Evolutionary conservation across 2,113 vertebrate species (phyloP).

Genomic region (Naja naja): DNA sequence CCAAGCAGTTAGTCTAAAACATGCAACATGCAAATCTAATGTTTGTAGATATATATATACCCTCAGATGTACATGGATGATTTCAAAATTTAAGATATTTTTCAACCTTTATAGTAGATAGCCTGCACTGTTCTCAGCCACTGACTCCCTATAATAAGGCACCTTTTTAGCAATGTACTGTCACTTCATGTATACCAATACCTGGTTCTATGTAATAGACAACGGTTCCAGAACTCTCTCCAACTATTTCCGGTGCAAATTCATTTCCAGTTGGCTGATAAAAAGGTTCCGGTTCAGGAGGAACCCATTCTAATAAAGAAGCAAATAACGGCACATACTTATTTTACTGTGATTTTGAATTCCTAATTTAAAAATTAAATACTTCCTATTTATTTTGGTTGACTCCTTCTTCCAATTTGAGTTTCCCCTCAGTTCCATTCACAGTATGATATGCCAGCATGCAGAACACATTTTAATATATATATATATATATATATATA

Average conservation of each 20-base stretch:
- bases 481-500: too few relatives aligned
- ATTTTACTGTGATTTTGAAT: background rate
- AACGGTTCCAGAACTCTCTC: slow-evolving; percentile 71
- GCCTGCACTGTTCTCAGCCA: background rate
- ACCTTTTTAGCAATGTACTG: background rate
- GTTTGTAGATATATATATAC: background rate
- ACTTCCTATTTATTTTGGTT: background rate
- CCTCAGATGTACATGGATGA: background rate
- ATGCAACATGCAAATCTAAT: background rate
- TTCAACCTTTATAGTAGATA: background rate
- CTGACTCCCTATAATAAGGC: background rate
- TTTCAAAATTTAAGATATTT: background rate
- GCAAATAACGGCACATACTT: background rate
- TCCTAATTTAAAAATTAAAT: background rate
- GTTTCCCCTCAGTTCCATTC: background rate
- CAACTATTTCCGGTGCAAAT: slow-evolving; percentile 34
- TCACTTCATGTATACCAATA: slow-evolving; percentile 49
- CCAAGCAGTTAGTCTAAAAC: background rate
- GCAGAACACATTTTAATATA: background rate
- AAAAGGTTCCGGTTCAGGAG: slow-evolving; percentile 81
- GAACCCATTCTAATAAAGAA: slow-evolving; percentile 80
- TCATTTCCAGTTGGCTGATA: slow-evolving; percentile 73
- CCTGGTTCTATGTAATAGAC: slow-evolving; percentile 79
- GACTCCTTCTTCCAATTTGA: background rate
- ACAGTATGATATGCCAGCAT: background rate